Evolutionary conservation across 2,797 vertebrate genomes (phyloP).

Genomic region (Sciurus vulgaris): DNA sequence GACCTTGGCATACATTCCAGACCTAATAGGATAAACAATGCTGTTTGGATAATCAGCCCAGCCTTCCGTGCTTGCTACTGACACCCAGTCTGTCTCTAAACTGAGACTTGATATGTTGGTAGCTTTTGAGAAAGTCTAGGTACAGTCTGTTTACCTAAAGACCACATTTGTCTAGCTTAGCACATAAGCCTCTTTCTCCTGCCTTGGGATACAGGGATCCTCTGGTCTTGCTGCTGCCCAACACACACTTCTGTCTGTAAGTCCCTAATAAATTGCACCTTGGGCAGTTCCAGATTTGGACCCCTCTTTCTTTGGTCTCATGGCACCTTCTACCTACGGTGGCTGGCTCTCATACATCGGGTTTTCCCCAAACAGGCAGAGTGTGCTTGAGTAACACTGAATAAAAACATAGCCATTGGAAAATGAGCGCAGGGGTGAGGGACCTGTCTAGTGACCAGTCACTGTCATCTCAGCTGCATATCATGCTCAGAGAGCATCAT

Average conservation of each 20-base stretch:
- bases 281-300: background rate
- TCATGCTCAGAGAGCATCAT: background rate
- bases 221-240: background rate
- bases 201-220: background rate
- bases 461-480: background rate
- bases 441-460: background rate
- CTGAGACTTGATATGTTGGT: background rate
- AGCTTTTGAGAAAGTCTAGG: background rate
- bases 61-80: background rate
- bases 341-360: background rate
- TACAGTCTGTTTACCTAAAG: background rate
- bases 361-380: background rate
- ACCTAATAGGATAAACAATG: background rate
- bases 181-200: background rate
- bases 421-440: too few relatives aligned
- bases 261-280: background rate
- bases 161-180: background rate
- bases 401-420: accelerated
- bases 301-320: background rate
- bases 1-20: background rate
- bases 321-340: background rate
- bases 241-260: background rate
- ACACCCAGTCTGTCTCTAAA: background rate
- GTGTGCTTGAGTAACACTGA: background rate
- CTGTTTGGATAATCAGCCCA: background rate